phyloP scores from a whole-genome alignment of 2,888 invertebrate species.

The Ennomos fuscantarius region DNA sequence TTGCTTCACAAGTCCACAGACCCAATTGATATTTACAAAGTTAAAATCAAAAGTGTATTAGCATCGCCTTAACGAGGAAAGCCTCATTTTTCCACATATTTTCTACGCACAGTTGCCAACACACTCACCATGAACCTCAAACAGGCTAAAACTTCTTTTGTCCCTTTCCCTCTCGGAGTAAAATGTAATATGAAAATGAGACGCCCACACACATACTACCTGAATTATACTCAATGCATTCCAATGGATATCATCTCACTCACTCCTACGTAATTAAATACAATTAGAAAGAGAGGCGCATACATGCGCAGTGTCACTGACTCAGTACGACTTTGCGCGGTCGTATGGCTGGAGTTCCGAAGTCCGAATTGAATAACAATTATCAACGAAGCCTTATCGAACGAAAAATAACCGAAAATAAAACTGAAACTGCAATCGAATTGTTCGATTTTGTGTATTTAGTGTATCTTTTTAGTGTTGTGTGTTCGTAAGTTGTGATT shows the following conservation, averaged over 20 bases:
- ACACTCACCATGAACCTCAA: constrained; percentile 67
- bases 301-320: constrained; percentile 80
- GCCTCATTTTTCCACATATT: constrained; percentile 76
- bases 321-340: constrained; percentile 70
- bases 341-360: constrained; percentile 53
- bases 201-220: constrained; percentile 61
- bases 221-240: constrained; percentile 68
- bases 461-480: constrained; percentile 33
- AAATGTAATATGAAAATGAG: constrained; percentile 54
- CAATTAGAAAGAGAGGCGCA: constrained; percentile 60
- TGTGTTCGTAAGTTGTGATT: constrained; percentile 46
- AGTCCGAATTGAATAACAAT: constrained; percentile 37
- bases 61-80: constrained; percentile 71
- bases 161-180: constrained; percentile 52
- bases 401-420: constrained; percentile 64
- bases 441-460: constrained; percentile 42
- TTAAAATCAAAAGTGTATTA: neutral
- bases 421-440: constrained; percentile 50
- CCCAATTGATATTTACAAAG: neutral
- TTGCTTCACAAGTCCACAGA: too few relatives aligned
- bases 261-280: constrained; percentile 38
- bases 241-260: constrained; percentile 62
- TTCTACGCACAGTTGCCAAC: constrained; percentile 67
- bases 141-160: constrained; percentile 53
- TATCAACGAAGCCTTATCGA: constrained; percentile 46